Percentiles rank a stretch among this genome's conserved stretches.
Conservation (phyloP, 2,888 invertebrate genomes). For the Plagodis dolabraria region DNA sequence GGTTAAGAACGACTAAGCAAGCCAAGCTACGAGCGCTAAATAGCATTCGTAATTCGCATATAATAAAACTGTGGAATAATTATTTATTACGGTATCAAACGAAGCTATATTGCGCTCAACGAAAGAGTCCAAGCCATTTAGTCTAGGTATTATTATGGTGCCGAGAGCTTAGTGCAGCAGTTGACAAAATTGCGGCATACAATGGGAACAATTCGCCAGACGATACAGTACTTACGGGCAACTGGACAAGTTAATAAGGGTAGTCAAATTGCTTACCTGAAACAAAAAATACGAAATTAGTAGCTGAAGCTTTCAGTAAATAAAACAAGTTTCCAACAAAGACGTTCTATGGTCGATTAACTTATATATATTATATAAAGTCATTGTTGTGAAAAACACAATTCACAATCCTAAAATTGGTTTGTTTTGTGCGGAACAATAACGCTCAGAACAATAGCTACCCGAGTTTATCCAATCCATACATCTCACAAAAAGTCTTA, state of each 20-base stretch:
- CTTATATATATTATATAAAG: too few species aligned
- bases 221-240: conserved; percentile 22
- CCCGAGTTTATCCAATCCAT: conserved; percentile 34
- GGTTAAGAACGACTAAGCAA: too few species aligned
- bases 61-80: too few species aligned
- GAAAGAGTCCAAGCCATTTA: too few species aligned
- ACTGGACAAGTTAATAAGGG: conserved; percentile 6
- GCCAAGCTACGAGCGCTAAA: too few species aligned
- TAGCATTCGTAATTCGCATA: too few species aligned
- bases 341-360: conserved; percentile 33
- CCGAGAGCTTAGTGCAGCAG: background rate
- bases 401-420: conserved; percentile 44
- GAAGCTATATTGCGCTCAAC: too few species aligned
- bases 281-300: conserved; percentile 31
- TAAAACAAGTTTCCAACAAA: conserved; percentile 18
- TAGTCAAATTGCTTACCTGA: conserved; percentile 33
- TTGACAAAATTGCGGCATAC: background rate
- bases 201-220: conserved; percentile 7
- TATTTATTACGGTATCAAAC: too few species aligned
- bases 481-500: conserved; percentile 34
- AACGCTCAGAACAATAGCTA: conserved; percentile 51
- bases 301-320: conserved; percentile 8
- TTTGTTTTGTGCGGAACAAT: conserved; percentile 50
- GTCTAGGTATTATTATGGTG: too few species aligned
- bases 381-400: conserved; percentile 40